Base-by-base conservation (phyloP, 1,140 invertebrate genomes). In the Sinella curviseta region DNA sequence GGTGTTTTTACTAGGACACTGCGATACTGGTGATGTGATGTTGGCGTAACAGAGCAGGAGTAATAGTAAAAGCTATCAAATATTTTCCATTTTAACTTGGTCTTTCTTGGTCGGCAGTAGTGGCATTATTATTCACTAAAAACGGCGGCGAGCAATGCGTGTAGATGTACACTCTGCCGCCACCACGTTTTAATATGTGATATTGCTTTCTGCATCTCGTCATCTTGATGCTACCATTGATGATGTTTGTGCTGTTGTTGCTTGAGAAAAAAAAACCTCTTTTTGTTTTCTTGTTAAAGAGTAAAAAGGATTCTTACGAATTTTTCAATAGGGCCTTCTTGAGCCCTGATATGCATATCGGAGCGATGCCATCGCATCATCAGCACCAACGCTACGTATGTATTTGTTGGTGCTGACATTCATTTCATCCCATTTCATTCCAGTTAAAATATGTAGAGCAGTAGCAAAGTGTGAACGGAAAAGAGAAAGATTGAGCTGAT, bases 381-480 rank as follows among this genome's bases (percentile, higher is more conserved):
- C n/a, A n/a, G n/a, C n/a, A n/a, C n/a, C n/a, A n/a, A n/a, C n/a
- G n/a, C n/a, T n/a, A n/a, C n/a, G n/a, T n/a, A n/a, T n/a, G n/a
- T n/a, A n/a, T n/a, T n/a, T 17, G 39, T 60, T 60, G 4, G 8
- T 16, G 24, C 57, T 60, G 57, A 60, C 57, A 60, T 16, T 26
- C 57, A 60, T 60, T 60, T 60, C 39, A 48, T 48, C 17, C 39
- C 39, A 17, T n/a, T n/a, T n/a, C n/a, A n/a, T n/a, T n/a, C n/a
- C n/a, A n/a, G n/a, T 48, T 48, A 48, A 48, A 48, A 48, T 8
- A 48, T 8, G 39, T 20, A 12, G 8, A 48, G 8, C 39, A 48
- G 39, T 3, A 60, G 57, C 24, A 4, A 60, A 60, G 57, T 60
- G 57, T 60, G 57, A 60, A 60, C 57, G 57, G 57, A 60, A 60